Conservation (phyloP, 2,888 invertebrate species). For the Stenurella melanura region DNA sequence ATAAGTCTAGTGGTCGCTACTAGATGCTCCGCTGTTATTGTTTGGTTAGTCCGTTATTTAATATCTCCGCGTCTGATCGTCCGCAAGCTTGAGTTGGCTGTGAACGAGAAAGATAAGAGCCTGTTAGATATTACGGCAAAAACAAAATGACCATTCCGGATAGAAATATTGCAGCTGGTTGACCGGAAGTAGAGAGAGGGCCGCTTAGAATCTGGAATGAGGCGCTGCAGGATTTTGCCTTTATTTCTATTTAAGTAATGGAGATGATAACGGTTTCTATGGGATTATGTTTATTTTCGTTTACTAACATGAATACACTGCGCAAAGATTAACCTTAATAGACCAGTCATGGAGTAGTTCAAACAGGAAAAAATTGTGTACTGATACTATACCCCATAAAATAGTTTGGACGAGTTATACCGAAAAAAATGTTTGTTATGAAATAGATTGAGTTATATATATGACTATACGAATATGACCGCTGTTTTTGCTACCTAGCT, state of each 20-base stretch:
- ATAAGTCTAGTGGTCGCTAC: constrained; percentile 37
- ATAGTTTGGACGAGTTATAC: too few species aligned
- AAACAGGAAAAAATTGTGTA: too few species aligned
- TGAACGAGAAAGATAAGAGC: constrained; percentile 59
- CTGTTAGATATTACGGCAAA: constrained; percentile 55
- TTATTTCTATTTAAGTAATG: constrained; percentile 19
- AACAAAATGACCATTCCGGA: constrained; percentile 52
- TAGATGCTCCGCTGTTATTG: constrained; percentile 50
- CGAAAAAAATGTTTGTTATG: too few species aligned
- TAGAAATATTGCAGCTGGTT: constrained; percentile 28
- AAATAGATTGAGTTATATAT: too few species aligned
- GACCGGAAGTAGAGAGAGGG: constrained; percentile 18
- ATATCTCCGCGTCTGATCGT: constrained; percentile 60
- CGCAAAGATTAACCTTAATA: too few species aligned
- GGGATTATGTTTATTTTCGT: neutral
- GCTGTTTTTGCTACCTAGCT: too few species aligned
- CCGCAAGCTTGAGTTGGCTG: constrained; percentile 50
- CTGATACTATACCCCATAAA: too few species aligned
- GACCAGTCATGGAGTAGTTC: too few species aligned
- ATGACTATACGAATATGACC: too few species aligned
- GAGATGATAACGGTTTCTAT: neutral
- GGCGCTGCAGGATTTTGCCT: constrained; percentile 7
- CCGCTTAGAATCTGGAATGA: constrained; percentile 14
- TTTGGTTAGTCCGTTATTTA: constrained; percentile 61
- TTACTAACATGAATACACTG: neutral